A percentile compares a stretch with the other conserved stretches of the same genome.
These are phyloP conservation scores for Phoebastria nigripes DNA, from an alignment of 2,797 vertebrate species.

Conservation along the genomic window DNA sequence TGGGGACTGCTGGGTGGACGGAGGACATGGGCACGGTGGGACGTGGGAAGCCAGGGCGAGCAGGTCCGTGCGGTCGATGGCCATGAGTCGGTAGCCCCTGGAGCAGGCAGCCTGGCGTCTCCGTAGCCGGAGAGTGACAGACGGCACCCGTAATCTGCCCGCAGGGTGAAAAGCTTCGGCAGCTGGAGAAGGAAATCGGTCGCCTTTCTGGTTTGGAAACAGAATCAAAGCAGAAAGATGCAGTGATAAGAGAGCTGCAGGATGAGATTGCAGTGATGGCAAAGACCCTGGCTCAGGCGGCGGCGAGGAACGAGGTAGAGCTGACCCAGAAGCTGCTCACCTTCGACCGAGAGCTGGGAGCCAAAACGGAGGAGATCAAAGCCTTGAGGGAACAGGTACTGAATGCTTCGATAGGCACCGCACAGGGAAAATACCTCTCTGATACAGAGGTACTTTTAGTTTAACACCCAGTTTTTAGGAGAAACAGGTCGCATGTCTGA, in stretches of 20 bases:
- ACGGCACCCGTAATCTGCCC: neutral
- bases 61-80: fast-evolving
- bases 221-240: conserved; percentile 70
- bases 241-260: conserved; percentile 65
- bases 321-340: conserved; percentile 44
- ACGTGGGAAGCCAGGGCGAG: fast-evolving
- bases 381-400: conserved; percentile 77
- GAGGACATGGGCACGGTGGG: neutral
- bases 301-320: neutral
- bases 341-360: conserved; percentile 53
- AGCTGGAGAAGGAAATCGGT: conserved; percentile 53
- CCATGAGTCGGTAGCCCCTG: fast-evolving
- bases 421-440: neutral
- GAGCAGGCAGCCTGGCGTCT: neutral
- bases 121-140: neutral
- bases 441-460: too few relatives aligned
- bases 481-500: fast-evolving
- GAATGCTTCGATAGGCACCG: fast-evolving
- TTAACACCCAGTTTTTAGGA: neutral
- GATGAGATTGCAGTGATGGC: conserved; percentile 64
- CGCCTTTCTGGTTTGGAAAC: conserved; percentile 54
- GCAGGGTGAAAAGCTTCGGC: conserved; percentile 72
- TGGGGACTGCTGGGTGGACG: neutral
- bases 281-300: conserved; percentile 36
- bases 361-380: conserved; percentile 74